These are phyloP conservation scores for Scaptomyza graminum DNA, from an alignment of 1,140 invertebrate genomes.

Conservation along the genomic window DNA sequence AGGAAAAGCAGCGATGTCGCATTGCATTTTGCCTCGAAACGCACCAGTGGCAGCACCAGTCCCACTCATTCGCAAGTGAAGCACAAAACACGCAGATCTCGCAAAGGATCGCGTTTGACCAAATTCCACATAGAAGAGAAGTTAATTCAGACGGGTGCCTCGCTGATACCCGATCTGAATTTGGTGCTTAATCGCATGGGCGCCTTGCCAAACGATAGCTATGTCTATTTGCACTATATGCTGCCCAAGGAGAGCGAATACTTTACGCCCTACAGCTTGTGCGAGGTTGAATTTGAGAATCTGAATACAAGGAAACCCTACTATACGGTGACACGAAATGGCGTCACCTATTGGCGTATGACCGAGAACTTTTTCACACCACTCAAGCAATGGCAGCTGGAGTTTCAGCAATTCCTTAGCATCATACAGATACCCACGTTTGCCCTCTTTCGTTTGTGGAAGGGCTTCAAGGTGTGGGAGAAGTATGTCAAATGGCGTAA, in stretches of 20 bases:
- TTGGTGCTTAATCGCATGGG: slow-evolving; percentile 54
- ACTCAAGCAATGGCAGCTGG: slow-evolving; percentile 88
- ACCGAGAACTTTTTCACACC: slow-evolving; percentile 88
- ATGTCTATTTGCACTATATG: slow-evolving; percentile 89
- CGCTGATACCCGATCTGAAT: slow-evolving; percentile 73
- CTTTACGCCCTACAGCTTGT: slow-evolving; percentile 88
- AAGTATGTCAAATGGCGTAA: slow-evolving; percentile 90
- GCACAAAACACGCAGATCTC: not conserved
- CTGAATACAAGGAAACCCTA: slow-evolving; percentile 86
- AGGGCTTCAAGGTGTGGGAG: slow-evolving; percentile 92
- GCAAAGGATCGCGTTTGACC: not conserved
- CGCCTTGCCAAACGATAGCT: slow-evolving; percentile 84
- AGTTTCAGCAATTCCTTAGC: slow-evolving; percentile 88
- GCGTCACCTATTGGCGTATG: slow-evolving; percentile 88
- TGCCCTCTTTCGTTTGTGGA: slow-evolving; percentile 90
- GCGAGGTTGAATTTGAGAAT: slow-evolving; percentile 87
- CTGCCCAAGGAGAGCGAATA: slow-evolving; percentile 87
- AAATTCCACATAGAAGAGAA: slow-evolving; percentile 5
- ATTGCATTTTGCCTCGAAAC: not conserved
- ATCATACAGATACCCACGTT: slow-evolving; percentile 90
- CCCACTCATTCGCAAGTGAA: no score
- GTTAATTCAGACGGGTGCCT: slow-evolving; percentile 70
- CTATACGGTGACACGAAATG: slow-evolving; percentile 88
- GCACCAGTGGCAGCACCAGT: no score
- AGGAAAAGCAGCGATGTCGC: not conserved